Evolutionary conservation across 2,888 invertebrate genomes (phyloP).

Genomic region (Microctonus hyperodae): DNA sequence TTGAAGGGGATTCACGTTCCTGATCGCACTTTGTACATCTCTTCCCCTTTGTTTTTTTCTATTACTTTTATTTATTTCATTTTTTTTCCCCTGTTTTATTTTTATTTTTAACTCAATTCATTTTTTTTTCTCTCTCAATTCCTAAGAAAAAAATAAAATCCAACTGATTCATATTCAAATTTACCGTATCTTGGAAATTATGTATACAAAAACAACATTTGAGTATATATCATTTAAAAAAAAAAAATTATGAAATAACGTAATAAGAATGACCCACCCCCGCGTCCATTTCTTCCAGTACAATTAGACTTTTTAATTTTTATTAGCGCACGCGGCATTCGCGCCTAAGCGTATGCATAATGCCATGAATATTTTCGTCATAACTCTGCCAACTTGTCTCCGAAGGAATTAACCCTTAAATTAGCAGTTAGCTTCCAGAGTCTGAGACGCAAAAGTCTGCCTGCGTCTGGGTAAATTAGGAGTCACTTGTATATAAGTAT

Average conservation of each 20-base stretch:
- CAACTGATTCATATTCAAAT: neutral
- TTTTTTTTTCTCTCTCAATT: too few relatives aligned
- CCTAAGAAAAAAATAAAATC: too few relatives aligned
- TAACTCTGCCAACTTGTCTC: slow-evolving; percentile 64
- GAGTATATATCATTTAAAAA: neutral
- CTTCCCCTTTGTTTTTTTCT: neutral
- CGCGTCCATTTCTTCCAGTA: slow-evolving; percentile 26
- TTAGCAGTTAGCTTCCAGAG: slow-evolving; percentile 62
- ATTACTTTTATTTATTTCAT: neutral
- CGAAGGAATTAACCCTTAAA: slow-evolving; percentile 65
- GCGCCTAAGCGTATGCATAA: slow-evolving; percentile 63
- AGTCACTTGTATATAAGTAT: slow-evolving; percentile 49
- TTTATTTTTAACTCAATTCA: neutral
- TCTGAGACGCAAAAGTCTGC: slow-evolving; percentile 58
- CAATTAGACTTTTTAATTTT: slow-evolving; percentile 65
- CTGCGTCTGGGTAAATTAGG: slow-evolving; percentile 60
- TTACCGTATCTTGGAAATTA: neutral
- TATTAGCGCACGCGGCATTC: slow-evolving; percentile 54
- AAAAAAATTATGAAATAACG: slow-evolving; percentile 30
- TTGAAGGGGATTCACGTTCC: slow-evolving; percentile 8
- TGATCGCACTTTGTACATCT: slow-evolving; percentile 1
- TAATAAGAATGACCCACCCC: slow-evolving; percentile 25
- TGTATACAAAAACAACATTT: neutral
- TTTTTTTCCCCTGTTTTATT: neutral
- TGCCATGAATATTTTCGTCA: slow-evolving; percentile 64